Percentiles rank a stretch among this genome's conserved stretches.
Evolutionary conservation across 2,888 invertebrate species (phyloP).

Genomic region (Spicauda simplicius): DNA sequence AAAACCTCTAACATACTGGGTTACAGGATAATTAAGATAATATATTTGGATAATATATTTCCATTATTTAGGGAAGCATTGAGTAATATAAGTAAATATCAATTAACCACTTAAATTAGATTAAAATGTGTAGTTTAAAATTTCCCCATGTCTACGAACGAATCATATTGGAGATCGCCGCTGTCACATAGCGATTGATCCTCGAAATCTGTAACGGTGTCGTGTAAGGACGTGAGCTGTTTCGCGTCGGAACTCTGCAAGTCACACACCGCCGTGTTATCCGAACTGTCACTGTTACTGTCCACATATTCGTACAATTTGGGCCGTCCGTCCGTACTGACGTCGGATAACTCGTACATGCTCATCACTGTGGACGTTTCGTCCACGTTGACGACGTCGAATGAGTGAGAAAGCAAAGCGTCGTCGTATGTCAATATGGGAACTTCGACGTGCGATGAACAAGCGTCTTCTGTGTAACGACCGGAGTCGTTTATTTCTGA

Average conservation of each 20-base stretch:
- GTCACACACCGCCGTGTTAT: conserved; percentile 70
- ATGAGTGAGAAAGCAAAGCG: conserved; percentile 71
- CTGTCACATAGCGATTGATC: conserved; percentile 63
- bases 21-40: conserved; percentile 21
- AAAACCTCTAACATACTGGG: conserved; percentile 19
- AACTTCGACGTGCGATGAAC: conserved; percentile 65
- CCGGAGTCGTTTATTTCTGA: conserved; percentile 76
- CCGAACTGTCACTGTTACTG: conserved; percentile 71
- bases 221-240: conserved; percentile 48
- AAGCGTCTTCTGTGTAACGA: conserved; percentile 73
- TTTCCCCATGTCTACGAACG: conserved; percentile 82
- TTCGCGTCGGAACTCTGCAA: conserved; percentile 50
- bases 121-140: conserved; percentile 58
- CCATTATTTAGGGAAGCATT: conserved; percentile 25
- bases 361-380: conserved; percentile 48
- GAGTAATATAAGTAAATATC: conserved; percentile 19
- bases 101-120: conserved; percentile 20
- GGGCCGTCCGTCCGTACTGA: conserved; percentile 44
- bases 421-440: conserved; percentile 62
- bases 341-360: conserved; percentile 42
- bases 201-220: conserved; percentile 46
- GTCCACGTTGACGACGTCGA: conserved; percentile 66
- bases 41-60: conserved; percentile 22
- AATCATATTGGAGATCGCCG: conserved; percentile 79
- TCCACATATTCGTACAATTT: conserved; percentile 70